A percentile compares a stretch with the other conserved stretches of the same genome.
Evolutionary conservation across 2,888 invertebrate genomes (phyloP).

Genomic region (Perithous albicinctus): DNA sequence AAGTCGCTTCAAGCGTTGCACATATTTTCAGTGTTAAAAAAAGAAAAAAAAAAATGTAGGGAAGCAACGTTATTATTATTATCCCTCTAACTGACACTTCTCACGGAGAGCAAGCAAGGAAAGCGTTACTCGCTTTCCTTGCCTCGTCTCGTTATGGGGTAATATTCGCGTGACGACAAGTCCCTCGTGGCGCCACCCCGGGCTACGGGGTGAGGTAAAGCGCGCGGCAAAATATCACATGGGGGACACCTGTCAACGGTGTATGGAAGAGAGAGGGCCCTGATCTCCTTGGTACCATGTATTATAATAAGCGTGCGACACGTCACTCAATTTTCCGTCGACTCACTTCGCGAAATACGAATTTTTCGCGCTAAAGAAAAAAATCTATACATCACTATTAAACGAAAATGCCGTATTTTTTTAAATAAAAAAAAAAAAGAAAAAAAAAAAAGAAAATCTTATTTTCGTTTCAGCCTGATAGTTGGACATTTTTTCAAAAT

Average conservation of each 20-base stretch:
- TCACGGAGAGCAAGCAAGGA: constrained; percentile 6
- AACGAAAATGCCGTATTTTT: constrained; percentile 35
- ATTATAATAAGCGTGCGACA: constrained; percentile 55
- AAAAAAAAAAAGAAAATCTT: too few relatives aligned
- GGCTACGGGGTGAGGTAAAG: constrained; percentile 3
- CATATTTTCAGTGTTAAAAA: too few relatives aligned
- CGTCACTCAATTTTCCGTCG: constrained; percentile 28
- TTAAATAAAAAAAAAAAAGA: too few relatives aligned
- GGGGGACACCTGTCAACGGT: constrained; percentile 49
- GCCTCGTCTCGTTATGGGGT: constrained; percentile 40
- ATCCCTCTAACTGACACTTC: constrained; percentile 11
- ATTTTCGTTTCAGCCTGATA: too few relatives aligned
- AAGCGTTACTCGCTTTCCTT: constrained; percentile 30
- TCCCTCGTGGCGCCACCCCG: constrained; percentile 40
- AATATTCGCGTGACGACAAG: constrained; percentile 64
- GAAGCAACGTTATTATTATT: constrained; percentile 17
- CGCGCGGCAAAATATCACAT: constrained; percentile 57
- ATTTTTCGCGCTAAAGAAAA: neutral
- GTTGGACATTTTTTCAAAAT: too few relatives aligned
- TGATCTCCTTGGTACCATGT: constrained; percentile 47
- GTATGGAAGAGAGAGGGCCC: constrained; percentile 19
- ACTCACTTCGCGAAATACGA: neutral
- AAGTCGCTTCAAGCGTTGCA: too few relatives aligned
- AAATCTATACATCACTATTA: neutral
- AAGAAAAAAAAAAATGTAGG: too few relatives aligned